These are phyloP conservation scores for Harpegnathos saltator DNA, from an alignment of 1,140 invertebrate genomes.

Conservation along the genomic window DNA sequence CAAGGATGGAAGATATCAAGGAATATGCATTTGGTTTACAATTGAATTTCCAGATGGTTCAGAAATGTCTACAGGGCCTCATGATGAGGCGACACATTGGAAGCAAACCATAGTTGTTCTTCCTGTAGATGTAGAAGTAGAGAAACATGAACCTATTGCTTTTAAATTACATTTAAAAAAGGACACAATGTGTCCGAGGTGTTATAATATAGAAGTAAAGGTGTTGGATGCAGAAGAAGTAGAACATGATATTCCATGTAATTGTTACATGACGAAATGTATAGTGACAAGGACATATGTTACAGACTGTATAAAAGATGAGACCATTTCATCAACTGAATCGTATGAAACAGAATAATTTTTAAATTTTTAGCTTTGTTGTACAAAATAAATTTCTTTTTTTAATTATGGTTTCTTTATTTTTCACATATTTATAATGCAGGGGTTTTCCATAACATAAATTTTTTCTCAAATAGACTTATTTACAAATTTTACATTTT, in stretches of 20 bases:
- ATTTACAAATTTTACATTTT: constrained; percentile 60
- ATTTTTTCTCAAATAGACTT: constrained; percentile 50
- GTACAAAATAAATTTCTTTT: neutral
- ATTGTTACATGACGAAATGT: constrained; percentile 92
- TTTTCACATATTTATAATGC: constrained; percentile 35
- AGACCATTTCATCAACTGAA: neutral
- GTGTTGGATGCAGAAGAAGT: constrained; percentile 90
- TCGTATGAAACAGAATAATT: neutral
- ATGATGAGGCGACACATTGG: constrained; percentile 95
- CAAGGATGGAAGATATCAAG: constrained; percentile 90
- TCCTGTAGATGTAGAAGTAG: constrained; percentile 88
- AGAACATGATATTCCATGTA: constrained; percentile 92
- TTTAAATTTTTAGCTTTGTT: neutral
- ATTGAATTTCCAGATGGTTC: constrained; percentile 90
- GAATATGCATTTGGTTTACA: constrained; percentile 94
- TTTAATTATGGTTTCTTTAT: neutral
- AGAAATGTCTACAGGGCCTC: constrained; percentile 92
- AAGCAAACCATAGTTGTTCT: constrained; percentile 97
- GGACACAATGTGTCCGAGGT: constrained; percentile 78
- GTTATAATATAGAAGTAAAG: constrained; percentile 90
- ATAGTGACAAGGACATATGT: constrained; percentile 89
- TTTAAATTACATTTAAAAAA: constrained; percentile 84
- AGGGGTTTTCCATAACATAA: too few relatives aligned
- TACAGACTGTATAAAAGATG: constrained; percentile 77
- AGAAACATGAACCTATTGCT: constrained; percentile 89